phyloP scores from a whole-genome alignment of 2,797 vertebrate genomes.

The Notolabrus celidotus region DNA sequence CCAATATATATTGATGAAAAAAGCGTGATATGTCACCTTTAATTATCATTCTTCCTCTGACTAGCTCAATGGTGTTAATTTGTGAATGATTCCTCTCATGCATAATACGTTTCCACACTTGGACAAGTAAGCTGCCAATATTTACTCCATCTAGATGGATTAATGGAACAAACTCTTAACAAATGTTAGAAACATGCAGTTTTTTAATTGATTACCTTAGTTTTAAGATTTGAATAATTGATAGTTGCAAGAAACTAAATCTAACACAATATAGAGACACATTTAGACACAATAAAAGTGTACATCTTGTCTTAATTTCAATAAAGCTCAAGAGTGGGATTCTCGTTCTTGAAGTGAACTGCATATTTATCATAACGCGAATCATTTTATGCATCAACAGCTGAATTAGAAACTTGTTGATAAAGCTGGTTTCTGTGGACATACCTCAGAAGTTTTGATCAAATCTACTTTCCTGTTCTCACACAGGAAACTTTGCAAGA shows the following conservation, averaged over 20 bases:
- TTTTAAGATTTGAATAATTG: background rate
- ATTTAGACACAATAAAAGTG: background rate
- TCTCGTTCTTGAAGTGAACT: background rate
- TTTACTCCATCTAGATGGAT: too few species aligned
- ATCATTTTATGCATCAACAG: background rate
- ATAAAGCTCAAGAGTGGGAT: slow-evolving; percentile 52
- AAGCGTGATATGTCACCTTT: too few species aligned
- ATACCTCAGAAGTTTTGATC: background rate
- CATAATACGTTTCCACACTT: too few species aligned
- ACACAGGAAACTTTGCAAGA: background rate
- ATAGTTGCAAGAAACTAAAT: slow-evolving; percentile 1
- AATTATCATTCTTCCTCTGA: too few species aligned
- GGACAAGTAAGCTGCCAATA: too few species aligned
- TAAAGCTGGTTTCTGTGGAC: background rate
- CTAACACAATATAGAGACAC: background rate
- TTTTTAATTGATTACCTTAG: too few species aligned
- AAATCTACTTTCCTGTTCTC: slow-evolving; percentile 2
- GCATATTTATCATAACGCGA: slow-evolving; percentile 18
- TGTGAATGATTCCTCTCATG: too few species aligned
- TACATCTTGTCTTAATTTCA: slow-evolving; percentile 19
- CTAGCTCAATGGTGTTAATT: too few species aligned
- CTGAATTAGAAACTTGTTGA: background rate
- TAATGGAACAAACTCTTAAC: background rate
- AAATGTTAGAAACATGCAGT: too few species aligned
- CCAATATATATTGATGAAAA: too few species aligned